Evolutionary conservation across 2,797 vertebrate genomes (phyloP), one percentile per base, ranked within the genome.

Genomic region (Danio aesculapii): DNA sequence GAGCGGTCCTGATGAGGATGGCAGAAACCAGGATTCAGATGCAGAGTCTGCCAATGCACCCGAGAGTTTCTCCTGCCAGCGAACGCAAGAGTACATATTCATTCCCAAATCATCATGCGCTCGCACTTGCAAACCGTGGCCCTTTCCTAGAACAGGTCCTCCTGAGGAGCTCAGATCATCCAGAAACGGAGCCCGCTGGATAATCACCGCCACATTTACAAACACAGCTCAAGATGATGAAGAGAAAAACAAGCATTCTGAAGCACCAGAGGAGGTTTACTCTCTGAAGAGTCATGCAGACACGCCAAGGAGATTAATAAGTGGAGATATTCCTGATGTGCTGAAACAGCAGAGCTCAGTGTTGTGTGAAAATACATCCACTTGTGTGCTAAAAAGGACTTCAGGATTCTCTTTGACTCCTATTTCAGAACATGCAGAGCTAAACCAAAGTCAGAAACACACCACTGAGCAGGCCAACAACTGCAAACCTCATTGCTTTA

Each of bases 51-150:
- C 21, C 12, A 19, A 30, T 52, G 55, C 21, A 0, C 75, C 21
- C 0, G 90, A 91, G 13, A 74, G 83, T 0, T 90, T 86, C 69
- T 92, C 91, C 41, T 95, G 94, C 85, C 94, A 92, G 77, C 92
- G 94, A 88, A 91, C 88, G 3, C 91, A 81, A 61, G 66, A 62
- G 17, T 93, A 91, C 70, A 11, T 61, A 1, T 75, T 50, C 49
- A 74, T 81, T 72, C 55, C 7, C 0, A 0, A 0, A 5, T 70
- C 47, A 43, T 92, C 92, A 6, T 95, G 94, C 77, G 92, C 94
- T 10, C 94, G 94, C 68, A 90, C 94, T 5, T 87, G 82, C 80
- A 88, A 89, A 66, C 1, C 85, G 0, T 95, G 93, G 94, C 94
- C 94, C 9, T 93, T 94, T 41, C 70, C 76, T 8, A 83, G 89